Conservation (phyloP, 2,888 invertebrate genomes). For the Oligia latruncula region DNA sequence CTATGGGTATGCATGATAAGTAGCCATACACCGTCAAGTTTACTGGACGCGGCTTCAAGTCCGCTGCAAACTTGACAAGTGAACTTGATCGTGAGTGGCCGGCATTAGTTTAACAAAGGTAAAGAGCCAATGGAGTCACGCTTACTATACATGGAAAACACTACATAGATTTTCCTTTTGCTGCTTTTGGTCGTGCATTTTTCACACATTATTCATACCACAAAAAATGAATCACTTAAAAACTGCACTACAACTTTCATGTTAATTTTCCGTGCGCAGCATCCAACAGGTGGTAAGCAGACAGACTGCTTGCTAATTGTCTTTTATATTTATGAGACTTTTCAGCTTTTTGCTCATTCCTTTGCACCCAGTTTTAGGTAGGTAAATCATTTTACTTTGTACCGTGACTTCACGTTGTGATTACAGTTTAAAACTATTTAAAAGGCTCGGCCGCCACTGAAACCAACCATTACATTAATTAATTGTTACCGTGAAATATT, state of each 20-base stretch:
- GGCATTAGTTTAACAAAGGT: too few relatives aligned
- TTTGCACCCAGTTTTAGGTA: conserved; percentile 56
- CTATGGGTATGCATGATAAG: too few relatives aligned
- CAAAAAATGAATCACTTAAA: neutral
- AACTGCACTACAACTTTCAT: conserved; percentile 37
- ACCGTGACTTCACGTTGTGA: conserved; percentile 18
- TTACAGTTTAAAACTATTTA: conserved; percentile 40
- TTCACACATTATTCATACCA: conserved; percentile 22
- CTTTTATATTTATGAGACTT: conserved; percentile 81
- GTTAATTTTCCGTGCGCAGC: conserved; percentile 26
- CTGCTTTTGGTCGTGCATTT: neutral
- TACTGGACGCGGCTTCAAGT: too few relatives aligned
- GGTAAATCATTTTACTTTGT: conserved; percentile 62
- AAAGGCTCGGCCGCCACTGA: conserved; percentile 32
- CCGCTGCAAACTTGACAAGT: too few relatives aligned
- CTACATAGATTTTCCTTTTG: neutral
- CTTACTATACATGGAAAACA: neutral
- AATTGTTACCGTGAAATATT: conserved; percentile 28
- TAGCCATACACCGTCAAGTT: too few relatives aligned
- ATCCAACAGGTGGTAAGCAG: conserved; percentile 78
- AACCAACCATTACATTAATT: conserved; percentile 30
- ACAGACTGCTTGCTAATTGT: conserved; percentile 74
- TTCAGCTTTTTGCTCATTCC: conserved; percentile 67
- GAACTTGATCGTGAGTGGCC: too few relatives aligned
- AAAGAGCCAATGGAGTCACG: neutral